These are phyloP conservation scores for Halocynthia roretzi DNA, from an alignment of 23 tunicate species.

Conservation along the genomic window DNA sequence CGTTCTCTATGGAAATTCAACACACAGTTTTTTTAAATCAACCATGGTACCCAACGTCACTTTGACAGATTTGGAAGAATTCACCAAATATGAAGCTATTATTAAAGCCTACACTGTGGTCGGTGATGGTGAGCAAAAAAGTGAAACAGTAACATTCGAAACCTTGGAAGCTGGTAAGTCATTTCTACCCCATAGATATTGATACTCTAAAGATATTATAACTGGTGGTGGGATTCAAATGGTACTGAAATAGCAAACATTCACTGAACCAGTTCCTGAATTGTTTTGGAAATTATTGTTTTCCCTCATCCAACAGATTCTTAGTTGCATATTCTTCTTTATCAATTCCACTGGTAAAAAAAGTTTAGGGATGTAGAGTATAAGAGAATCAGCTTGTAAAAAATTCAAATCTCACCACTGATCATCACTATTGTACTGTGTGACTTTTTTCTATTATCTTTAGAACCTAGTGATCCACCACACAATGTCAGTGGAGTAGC, in stretches of 20 bases:
- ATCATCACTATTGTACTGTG: too few relatives aligned
- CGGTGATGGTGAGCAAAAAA: constrained; percentile 29
- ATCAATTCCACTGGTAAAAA: too few relatives aligned
- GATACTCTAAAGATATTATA: background rate
- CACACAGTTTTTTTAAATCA: background rate
- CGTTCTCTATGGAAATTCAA: background rate
- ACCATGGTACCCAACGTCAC: constrained; percentile 13
- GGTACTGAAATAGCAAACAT: too few relatives aligned
- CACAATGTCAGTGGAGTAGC: constrained; percentile 4
- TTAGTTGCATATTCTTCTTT: too few relatives aligned
- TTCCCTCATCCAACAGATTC: too few relatives aligned
- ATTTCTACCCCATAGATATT: background rate
- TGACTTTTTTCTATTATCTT: background rate
- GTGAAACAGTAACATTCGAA: constrained; percentile 10
- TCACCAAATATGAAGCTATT: constrained; percentile 14
- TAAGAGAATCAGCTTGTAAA: too few relatives aligned
- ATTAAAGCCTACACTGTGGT: constrained; percentile 26
- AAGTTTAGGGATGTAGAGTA: too few relatives aligned
- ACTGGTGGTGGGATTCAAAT: background rate
- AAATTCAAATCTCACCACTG: too few relatives aligned
- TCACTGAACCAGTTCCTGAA: too few relatives aligned
- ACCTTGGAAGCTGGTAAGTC: constrained; percentile 56
- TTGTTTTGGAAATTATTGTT: too few relatives aligned
- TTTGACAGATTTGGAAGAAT: constrained; percentile 26
- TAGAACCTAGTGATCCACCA: constrained; percentile 59